Conservation (phyloP, 1,140 invertebrate genomes). For the Drosophila insularis region DNA sequence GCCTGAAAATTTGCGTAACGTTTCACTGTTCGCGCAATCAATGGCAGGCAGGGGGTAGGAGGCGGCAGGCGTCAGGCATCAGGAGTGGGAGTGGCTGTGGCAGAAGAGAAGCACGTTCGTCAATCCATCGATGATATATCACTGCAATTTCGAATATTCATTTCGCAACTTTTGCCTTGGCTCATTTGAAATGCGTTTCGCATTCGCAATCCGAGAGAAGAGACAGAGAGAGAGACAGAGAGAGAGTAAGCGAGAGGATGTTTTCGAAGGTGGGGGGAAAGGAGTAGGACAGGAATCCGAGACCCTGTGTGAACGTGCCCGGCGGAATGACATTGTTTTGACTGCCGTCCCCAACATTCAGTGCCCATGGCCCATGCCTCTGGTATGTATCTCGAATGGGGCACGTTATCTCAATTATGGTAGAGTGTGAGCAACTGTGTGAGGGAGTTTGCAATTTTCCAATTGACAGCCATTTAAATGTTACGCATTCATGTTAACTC, state of each 20-base stretch:
- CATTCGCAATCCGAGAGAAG: constrained; percentile 38
- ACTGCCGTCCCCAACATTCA: background rate
- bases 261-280: background rate
- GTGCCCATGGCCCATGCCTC: background rate
- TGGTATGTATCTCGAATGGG: background rate
- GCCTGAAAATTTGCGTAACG: constrained; percentile 69
- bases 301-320: constrained; percentile 33
- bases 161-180: constrained; percentile 57
- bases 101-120: background rate
- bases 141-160: constrained; percentile 73
- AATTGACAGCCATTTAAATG: constrained; percentile 62
- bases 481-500: constrained; percentile 50
- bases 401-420: constrained; percentile 54
- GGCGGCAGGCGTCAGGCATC: background rate
- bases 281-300: background rate
- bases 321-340: constrained; percentile 29
- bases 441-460: constrained; percentile 40
- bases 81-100: background rate
- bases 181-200: constrained; percentile 67
- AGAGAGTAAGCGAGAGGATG: too few species aligned
- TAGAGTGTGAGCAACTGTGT: constrained; percentile 24
- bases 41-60: background rate
- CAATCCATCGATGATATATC: constrained; percentile 76
- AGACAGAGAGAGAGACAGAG: constrained; percentile 1
- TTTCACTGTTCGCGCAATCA: constrained; percentile 34